Percentiles rank a stretch among this genome's conserved stretches.
These are phyloP conservation scores for Martes flavigula DNA, from an alignment of 2,797 vertebrate genomes.

Conservation along the genomic window DNA sequence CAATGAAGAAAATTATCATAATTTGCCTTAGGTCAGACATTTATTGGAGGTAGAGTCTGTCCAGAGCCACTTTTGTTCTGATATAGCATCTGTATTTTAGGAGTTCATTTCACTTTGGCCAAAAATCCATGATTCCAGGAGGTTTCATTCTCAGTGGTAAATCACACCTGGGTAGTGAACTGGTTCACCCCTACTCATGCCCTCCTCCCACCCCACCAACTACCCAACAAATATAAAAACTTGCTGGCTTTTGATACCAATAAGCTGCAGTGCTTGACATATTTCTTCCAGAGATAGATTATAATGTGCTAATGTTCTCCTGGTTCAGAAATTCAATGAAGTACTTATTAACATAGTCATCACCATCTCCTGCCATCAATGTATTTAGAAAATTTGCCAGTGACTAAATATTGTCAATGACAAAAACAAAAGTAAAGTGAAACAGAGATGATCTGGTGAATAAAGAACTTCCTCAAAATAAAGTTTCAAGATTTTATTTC, in stretches of 20 bases:
- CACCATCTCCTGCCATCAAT: neutral
- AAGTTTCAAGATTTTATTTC: neutral
- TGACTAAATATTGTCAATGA: neutral
- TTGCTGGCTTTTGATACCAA: neutral
- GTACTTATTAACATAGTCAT: neutral
- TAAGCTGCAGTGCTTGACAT: neutral
- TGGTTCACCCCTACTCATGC: fast-evolving
- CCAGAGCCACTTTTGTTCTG: neutral
- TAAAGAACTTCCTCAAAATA: neutral
- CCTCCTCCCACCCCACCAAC: neutral
- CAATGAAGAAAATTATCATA: constrained; percentile 41
- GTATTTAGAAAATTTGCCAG: neutral
- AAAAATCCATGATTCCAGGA: neutral
- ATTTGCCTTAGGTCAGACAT: neutral
- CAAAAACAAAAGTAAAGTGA: neutral
- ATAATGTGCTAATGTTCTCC: neutral
- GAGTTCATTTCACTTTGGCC: neutral
- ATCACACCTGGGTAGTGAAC: neutral
- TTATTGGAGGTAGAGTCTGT: neutral
- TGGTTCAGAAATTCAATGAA: neutral
- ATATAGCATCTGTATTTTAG: neutral
- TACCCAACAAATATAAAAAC: neutral
- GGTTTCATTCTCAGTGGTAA: neutral
- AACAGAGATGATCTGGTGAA: neutral
- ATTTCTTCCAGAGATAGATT: neutral